Evolutionary conservation across 2,797 vertebrate genomes (phyloP).

Genomic region (Trichosurus vulpecula): DNA sequence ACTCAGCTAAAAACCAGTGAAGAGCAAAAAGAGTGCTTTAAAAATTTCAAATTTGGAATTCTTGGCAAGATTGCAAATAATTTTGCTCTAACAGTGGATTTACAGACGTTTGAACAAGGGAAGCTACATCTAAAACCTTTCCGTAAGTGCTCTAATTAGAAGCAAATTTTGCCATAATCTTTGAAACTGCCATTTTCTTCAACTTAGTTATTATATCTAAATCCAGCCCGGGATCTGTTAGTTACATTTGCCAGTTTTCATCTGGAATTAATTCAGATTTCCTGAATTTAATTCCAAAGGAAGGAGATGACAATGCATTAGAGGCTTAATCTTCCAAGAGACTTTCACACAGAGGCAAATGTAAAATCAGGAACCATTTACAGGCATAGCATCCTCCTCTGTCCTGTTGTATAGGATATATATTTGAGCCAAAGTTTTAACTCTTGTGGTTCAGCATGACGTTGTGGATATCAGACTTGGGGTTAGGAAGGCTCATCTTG

Average conservation of each 20-base stretch:
- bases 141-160: slow-evolving; percentile 9
- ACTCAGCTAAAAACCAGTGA: slow-evolving; percentile 2
- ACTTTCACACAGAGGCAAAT: slow-evolving; percentile 45
- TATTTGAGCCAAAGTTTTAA: slow-evolving; percentile 58
- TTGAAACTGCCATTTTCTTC: slow-evolving; percentile 56
- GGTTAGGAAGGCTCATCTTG: not conserved
- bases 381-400: slow-evolving; percentile 46
- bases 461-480: too few relatives aligned
- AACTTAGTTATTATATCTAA: slow-evolving; percentile 44
- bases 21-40: slow-evolving; percentile 10
- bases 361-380: slow-evolving; percentile 34
- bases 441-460: slow-evolving; percentile 27
- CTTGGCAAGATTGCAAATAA: slow-evolving; percentile 8
- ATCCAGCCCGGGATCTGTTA: slow-evolving; percentile 47
- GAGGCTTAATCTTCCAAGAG: slow-evolving; percentile 58
- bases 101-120: slow-evolving; percentile 24
- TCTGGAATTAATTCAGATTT: slow-evolving; percentile 60
- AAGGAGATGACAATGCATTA: slow-evolving; percentile 59
- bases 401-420: not conserved
- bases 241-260: slow-evolving; percentile 64
- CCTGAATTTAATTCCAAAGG: slow-evolving; percentile 66
- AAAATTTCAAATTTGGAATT: slow-evolving; percentile 48
- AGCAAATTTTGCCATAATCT: slow-evolving; percentile 56
- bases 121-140: slow-evolving; percentile 35
- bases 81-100: slow-evolving; percentile 19